phyloP scores from a whole-genome alignment of 2,888 invertebrate species.

The Mamestra brassicae region DNA sequence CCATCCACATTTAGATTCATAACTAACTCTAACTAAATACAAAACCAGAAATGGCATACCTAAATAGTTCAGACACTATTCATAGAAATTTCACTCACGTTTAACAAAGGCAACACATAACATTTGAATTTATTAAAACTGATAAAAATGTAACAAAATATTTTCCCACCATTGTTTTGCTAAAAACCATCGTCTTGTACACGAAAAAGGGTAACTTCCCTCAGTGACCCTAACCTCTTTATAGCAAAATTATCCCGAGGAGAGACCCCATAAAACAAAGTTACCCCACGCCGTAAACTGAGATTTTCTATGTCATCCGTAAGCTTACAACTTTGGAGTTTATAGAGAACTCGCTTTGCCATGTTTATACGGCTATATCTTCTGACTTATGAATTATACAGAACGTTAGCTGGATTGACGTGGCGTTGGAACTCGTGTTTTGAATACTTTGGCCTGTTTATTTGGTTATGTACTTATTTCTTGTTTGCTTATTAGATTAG shows the following conservation, averaged over 20 bases:
- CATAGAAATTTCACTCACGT: background rate
- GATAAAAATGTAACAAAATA: background rate
- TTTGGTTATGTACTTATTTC: constrained; percentile 23
- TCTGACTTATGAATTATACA: constrained; percentile 61
- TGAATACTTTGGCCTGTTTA: constrained; percentile 19
- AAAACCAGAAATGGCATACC: too few species aligned
- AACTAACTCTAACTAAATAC: too few species aligned
- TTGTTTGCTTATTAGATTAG: constrained; percentile 6
- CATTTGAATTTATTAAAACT: background rate
- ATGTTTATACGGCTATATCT: constrained; percentile 59
- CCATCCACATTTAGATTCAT: too few species aligned
- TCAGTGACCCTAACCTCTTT: constrained; percentile 65
- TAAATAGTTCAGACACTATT: too few species aligned
- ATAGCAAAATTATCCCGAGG: constrained; percentile 68
- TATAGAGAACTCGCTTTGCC: constrained; percentile 52
- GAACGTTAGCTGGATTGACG: constrained; percentile 48
- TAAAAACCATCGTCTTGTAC: constrained; percentile 34
- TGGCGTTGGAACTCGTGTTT: constrained; percentile 37
- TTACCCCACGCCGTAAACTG: constrained; percentile 66
- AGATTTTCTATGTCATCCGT: constrained; percentile 70
- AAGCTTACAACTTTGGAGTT: constrained; percentile 66
- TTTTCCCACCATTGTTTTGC: constrained; percentile 10
- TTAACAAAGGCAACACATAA: background rate
- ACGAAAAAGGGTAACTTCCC: constrained; percentile 55
- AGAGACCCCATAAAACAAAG: constrained; percentile 71